Base-by-base conservation (phyloP, 2,888 invertebrate species). In the Amblyjoppa fuscipennis region DNA sequence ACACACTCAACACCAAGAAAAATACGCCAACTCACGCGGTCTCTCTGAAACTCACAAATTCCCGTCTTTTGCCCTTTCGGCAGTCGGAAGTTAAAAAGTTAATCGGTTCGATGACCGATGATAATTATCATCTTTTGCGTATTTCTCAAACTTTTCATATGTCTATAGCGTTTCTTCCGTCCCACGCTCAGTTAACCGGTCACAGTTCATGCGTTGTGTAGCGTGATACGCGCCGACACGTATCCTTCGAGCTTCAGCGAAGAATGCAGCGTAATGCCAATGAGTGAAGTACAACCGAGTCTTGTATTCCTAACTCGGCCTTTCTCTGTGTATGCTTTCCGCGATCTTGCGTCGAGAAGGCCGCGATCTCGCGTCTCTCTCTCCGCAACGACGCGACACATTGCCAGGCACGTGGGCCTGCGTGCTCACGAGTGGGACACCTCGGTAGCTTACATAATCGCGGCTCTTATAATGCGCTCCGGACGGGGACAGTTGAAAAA, bases 401-500 rank as follows among this genome's bases (percentile, higher is more conserved):
- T 41, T 68, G 34, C n/a, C n/a, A 41, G 20, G 38, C 77, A 77
- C 77, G 77, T 77, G 77, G 77, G 16, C 2, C n/a, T n/a, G 13
- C 64, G n/a, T 16, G 64, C 64, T n/a, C 31, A 6, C 34, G 64
- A 34, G 34, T n/a, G 13, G 31, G 31, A 64, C 64, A 64, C 64
- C 34, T 34, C 66, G 75, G 20, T 53, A 3, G 16, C 53, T 77
- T 77, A 77, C 31, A 56, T 68, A 77, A 77, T 68, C 53, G 38
- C 41, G 20, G 13, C 66, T 31, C 74, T 49, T 69, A 73, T 73
- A 59, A 45, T 25, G 31, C 45, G 25, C 53, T 81, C 38, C 38
- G 61, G 28, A 28, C 61, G 81, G 68, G 81, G 49, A 41, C 81
- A 69, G 73, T 53, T 56, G 45, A 66, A 80, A 53, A 80, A 41